phyloP scores from a whole-genome alignment of 2,888 invertebrate species.

The Lordiphosa fenestrarum region DNA sequence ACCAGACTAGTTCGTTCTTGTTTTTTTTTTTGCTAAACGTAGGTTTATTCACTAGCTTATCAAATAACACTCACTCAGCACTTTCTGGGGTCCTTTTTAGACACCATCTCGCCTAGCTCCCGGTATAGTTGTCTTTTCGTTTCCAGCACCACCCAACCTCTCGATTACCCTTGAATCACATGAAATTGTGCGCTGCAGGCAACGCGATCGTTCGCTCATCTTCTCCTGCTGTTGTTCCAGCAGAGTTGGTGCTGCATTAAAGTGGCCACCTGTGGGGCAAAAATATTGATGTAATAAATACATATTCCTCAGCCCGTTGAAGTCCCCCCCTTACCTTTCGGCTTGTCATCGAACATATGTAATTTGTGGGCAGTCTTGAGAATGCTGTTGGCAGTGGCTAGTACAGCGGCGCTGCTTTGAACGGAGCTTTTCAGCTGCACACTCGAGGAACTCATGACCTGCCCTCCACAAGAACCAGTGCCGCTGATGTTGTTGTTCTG shows the following conservation, averaged over 20 bases:
- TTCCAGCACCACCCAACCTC: constrained; percentile 40
- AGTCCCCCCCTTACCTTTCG: constrained; percentile 54
- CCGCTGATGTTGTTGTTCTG: constrained; percentile 26
- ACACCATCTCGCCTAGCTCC: constrained; percentile 43
- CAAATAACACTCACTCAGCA: too few relatives aligned
- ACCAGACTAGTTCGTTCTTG: too few relatives aligned
- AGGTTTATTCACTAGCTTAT: too few relatives aligned
- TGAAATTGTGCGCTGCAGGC: constrained; percentile 62
- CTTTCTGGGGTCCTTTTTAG: constrained; percentile 4
- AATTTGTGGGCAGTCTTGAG: constrained; percentile 62
- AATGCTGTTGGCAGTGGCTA: constrained; percentile 59
- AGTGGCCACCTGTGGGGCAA: constrained; percentile 83
- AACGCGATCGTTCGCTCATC: constrained; percentile 86
- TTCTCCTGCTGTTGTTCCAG: constrained; percentile 93
- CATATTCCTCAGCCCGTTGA: neutral
- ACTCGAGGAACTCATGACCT: constrained; percentile 17
- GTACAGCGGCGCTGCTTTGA: constrained; percentile 45
- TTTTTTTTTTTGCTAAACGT: too few relatives aligned
- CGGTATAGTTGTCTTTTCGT: constrained; percentile 28
- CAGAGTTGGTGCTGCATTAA: constrained; percentile 91
- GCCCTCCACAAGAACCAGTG: neutral
- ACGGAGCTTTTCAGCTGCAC: constrained; percentile 23
- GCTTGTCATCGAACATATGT: constrained; percentile 71
- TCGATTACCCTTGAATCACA: constrained; percentile 66
- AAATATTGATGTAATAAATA: neutral